phyloP scores from a whole-genome alignment of 2,113 vertebrate species.

The Nettapus auritus region DNA sequence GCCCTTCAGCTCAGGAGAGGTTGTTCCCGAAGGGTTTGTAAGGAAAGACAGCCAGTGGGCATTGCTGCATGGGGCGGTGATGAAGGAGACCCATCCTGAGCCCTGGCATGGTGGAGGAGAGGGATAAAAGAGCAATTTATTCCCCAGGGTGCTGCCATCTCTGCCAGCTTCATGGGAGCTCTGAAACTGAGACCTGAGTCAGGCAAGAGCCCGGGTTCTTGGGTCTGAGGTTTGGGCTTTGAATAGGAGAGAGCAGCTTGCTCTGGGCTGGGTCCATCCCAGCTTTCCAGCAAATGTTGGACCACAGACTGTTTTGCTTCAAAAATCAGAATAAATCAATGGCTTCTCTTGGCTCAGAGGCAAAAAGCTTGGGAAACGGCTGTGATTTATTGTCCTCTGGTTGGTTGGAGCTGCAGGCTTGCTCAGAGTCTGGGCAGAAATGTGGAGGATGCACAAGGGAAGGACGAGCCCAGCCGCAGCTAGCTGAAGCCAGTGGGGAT shows the following conservation, averaged over 20 bases:
- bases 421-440: not conserved
- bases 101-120: not conserved
- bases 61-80: not conserved
- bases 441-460: rapidly evolving
- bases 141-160: too few species aligned
- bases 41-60: not conserved
- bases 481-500: not conserved
- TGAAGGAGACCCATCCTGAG: rapidly evolving
- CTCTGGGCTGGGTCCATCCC: not conserved
- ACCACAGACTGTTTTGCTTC: not conserved
- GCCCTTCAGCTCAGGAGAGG: not conserved
- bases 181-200: not conserved
- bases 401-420: not conserved
- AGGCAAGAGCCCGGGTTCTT: not conserved
- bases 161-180: not conserved
- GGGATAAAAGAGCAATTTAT: not conserved
- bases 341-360: not conserved
- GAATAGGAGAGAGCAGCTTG: not conserved
- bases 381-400: not conserved
- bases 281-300: not conserved
- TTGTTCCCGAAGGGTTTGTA: not conserved
- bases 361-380: not conserved
- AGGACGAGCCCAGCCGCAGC: not conserved
- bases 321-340: not conserved
- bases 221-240: not conserved